Conservation (phyloP, 92 coral and sea anemone species). For the Porites evermanni region DNA sequence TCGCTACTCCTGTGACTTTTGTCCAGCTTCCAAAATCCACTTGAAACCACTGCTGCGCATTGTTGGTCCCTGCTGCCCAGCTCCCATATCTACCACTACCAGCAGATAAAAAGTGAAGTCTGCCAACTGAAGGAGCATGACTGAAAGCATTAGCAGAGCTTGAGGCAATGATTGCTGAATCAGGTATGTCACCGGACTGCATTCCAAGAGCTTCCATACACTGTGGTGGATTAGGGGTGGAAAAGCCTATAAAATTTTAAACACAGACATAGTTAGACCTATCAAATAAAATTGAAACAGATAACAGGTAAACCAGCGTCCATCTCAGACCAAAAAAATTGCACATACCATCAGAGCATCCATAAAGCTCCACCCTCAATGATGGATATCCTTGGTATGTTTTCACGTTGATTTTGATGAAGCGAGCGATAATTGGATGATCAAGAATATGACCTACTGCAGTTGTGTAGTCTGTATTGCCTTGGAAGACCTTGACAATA, state of each 20-base stretch:
- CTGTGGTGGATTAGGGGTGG: conserved; percentile 5
- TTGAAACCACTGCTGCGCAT: conserved; percentile 23
- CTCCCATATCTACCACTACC: conserved; percentile 38
- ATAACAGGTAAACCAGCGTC: no score
- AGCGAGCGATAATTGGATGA: background rate
- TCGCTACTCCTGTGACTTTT: conserved; percentile 4
- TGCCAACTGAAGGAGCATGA: conserved; percentile 9
- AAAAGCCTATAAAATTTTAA: background rate
- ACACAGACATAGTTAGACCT: no score
- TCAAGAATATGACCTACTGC: background rate
- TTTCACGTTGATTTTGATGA: conserved; percentile 29
- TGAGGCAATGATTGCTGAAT: conserved; percentile 26
- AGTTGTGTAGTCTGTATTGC: background rate
- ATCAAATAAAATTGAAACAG: no score
- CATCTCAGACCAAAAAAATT: no score
- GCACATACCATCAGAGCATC: conserved; percentile 27
- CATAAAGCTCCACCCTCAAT: conserved; percentile 16
- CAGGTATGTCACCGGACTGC: conserved; percentile 24
- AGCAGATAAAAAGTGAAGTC: conserved; percentile 26
- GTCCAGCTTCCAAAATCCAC: conserved; percentile 33
- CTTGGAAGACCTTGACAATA: conserved; percentile 15
- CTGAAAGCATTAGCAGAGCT: background rate
- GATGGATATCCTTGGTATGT: background rate
- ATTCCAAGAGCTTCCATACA: conserved; percentile 41
- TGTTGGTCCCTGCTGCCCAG: conserved; percentile 10